phyloP scores from a whole-genome alignment of 2,797 vertebrate genomes.

The Onychomys leucogaster region DNA sequence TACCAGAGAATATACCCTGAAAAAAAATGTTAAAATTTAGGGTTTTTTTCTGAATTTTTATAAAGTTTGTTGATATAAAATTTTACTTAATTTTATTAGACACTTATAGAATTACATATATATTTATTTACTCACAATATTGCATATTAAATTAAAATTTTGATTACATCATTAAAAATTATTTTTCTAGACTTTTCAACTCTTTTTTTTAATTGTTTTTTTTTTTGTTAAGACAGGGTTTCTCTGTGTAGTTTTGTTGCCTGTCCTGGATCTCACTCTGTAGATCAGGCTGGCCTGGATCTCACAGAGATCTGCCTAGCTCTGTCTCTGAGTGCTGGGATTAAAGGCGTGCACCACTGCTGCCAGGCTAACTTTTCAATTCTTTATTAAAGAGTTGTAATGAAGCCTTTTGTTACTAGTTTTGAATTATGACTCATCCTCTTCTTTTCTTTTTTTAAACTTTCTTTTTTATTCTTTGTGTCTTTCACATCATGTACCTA shows the following conservation, averaged over 20 bases:
- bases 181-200: background rate
- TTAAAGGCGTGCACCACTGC: too few species aligned
- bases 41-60: background rate
- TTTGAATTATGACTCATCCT: background rate
- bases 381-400: background rate
- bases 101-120: background rate
- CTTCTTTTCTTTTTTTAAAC: background rate
- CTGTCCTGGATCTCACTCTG: too few species aligned
- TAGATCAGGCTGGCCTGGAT: too few species aligned
- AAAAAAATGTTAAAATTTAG: background rate
- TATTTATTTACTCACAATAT: background rate
- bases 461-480: background rate
- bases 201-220: too few species aligned
- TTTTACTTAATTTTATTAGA: constrained; percentile 19
- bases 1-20: background rate
- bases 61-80: background rate
- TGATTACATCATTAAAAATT: background rate
- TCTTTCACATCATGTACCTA: background rate
- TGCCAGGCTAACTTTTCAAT: background rate
- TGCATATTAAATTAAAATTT: constrained; percentile 12
- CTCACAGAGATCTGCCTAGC: too few species aligned
- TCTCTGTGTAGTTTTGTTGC: too few species aligned
- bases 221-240: too few species aligned
- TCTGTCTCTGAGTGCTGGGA: too few species aligned
- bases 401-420: background rate